Evolutionary conservation across 2,113 vertebrate species (phyloP).

Genomic region (Larimichthys crocea): DNA sequence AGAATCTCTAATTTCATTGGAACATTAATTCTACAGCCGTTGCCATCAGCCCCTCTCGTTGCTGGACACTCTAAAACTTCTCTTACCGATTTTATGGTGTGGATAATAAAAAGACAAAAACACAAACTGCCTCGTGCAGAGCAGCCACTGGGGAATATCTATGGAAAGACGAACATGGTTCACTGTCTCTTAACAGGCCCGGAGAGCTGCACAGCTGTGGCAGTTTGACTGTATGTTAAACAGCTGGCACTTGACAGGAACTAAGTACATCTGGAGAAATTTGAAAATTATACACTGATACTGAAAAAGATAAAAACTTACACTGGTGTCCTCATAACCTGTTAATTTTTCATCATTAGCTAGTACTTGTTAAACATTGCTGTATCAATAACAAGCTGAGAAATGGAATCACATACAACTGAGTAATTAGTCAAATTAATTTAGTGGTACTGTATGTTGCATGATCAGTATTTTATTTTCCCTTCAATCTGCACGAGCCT

Average conservation of each 20-base stretch:
- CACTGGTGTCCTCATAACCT: background rate
- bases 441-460: background rate
- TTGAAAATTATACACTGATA: conserved; percentile 24
- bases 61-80: conserved; percentile 34
- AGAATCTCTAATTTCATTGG: conserved; percentile 45
- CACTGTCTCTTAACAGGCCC: conserved; percentile 52
- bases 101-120: conserved; percentile 56
- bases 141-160: conserved; percentile 30
- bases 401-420: background rate
- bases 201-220: conserved; percentile 64
- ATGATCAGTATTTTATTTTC: background rate
- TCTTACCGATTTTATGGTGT: conserved; percentile 57
- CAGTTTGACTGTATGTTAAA: conserved; percentile 52
- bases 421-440: background rate
- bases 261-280: conserved; percentile 54
- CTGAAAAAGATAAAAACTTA: conserved; percentile 4
- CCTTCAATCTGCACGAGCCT: background rate
- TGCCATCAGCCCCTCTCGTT: conserved; percentile 40
- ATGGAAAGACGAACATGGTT: conserved; percentile 53
- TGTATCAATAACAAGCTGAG: background rate
- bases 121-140: conserved; percentile 39
- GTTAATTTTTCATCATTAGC: conserved; percentile 29
- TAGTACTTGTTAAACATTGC: background rate
- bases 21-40: conserved; percentile 57
- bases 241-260: conserved; percentile 64